phyloP scores from a whole-genome alignment of 1,140 invertebrate genomes.

The Nymphalis io region DNA sequence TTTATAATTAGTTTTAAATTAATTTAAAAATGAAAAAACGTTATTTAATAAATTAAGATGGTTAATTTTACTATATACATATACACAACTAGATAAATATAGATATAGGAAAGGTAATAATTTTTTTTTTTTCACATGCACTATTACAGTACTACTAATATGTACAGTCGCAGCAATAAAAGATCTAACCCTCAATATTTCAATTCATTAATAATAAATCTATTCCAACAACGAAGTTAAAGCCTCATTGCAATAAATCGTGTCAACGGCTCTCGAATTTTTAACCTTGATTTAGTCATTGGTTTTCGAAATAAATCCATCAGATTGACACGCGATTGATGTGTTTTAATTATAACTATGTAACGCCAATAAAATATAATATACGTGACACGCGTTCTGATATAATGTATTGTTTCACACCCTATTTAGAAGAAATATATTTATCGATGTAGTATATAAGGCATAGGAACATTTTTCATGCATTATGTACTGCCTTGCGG shows the following conservation, averaged over 20 bases:
- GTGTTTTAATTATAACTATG: slow-evolving; percentile 52
- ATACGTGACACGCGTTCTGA: slow-evolving; percentile 56
- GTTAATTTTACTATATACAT: too few species aligned
- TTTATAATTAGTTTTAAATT: too few species aligned
- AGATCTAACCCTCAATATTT: too few species aligned
- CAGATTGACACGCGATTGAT: slow-evolving; percentile 30
- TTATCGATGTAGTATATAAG: not conserved
- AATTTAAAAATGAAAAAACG: too few species aligned
- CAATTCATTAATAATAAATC: not conserved
- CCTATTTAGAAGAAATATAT: slow-evolving; percentile 10
- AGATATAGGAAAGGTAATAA: too few species aligned
- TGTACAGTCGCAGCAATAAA: too few species aligned
- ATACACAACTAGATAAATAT: too few species aligned
- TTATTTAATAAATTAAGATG: too few species aligned
- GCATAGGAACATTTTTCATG: not conserved
- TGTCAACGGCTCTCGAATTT: slow-evolving; percentile 30
- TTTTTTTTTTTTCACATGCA: too few species aligned
- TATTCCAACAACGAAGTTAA: slow-evolving; percentile 7
- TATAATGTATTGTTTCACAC: slow-evolving; percentile 46
- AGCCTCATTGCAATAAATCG: slow-evolving; percentile 17
- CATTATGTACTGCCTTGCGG: too few species aligned
- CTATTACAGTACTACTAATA: too few species aligned
- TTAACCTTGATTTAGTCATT: slow-evolving; percentile 48
- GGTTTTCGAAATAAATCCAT: slow-evolving; percentile 58
- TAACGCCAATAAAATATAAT: slow-evolving; percentile 58